phyloP scores from a whole-genome alignment of 1,140 invertebrate genomes.

The Brachionus rotundiformis region DNA sequence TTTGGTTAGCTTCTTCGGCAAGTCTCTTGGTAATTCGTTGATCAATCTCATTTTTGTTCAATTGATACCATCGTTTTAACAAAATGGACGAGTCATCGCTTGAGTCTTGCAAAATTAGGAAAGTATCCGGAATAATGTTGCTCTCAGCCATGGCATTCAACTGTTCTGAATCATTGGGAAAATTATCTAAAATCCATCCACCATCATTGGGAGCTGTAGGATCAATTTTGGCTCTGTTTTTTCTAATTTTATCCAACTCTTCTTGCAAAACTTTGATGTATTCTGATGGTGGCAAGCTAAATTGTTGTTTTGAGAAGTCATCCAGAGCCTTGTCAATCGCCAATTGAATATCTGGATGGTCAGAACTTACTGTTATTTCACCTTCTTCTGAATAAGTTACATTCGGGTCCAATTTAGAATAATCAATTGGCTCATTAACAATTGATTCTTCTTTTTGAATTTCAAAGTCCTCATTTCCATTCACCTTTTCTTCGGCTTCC shows the following conservation, averaged over 20 bases:
- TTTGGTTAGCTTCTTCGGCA: conserved; percentile 54
- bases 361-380: conserved; percentile 21
- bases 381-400: neutral
- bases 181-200: conserved; percentile 64
- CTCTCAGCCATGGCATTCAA: conserved; percentile 61
- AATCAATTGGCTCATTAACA: conserved; percentile 24
- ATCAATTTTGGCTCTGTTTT: conserved; percentile 8
- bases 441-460: neutral
- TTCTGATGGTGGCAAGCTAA: neutral
- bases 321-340: conserved; percentile 43
- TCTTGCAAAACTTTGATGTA: conserved; percentile 42
- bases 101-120: conserved; percentile 58
- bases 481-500: neutral
- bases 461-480: neutral
- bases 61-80: conserved; percentile 56
- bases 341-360: conserved; percentile 49
- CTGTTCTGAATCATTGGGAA: conserved; percentile 61
- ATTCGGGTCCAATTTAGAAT: neutral
- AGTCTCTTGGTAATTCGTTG: conserved; percentile 50
- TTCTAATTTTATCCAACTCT: conserved; percentile 19
- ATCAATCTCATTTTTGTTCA: conserved; percentile 58
- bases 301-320: neutral
- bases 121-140: conserved; percentile 60
- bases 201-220: conserved; percentile 56
- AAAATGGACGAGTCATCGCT: conserved; percentile 57